These are phyloP conservation scores for Temnothorax curvispinosus DNA, from an alignment of 1,140 invertebrate species.

Conservation along the genomic window DNA sequence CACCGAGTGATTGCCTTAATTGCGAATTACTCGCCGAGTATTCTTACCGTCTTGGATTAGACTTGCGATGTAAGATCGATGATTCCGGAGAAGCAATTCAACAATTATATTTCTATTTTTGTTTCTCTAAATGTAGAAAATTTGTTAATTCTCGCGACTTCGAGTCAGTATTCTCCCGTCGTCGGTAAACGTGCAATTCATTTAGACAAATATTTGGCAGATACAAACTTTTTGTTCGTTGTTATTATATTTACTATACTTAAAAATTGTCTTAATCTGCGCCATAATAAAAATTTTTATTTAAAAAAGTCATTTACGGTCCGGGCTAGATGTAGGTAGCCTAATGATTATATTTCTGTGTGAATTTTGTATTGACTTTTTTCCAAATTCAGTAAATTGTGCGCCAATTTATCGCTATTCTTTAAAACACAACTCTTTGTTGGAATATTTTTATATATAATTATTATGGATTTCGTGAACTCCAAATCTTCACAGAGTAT, in stretches of 20 bases:
- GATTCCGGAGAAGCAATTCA: neutral
- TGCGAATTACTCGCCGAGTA: neutral
- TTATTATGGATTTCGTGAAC: neutral
- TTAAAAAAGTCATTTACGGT: too few relatives aligned
- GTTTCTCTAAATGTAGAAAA: neutral
- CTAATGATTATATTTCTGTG: too few relatives aligned
- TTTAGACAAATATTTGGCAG: too few relatives aligned
- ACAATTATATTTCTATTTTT: constrained; percentile 10
- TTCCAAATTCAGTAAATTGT: too few relatives aligned
- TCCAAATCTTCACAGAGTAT: neutral
- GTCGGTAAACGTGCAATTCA: too few relatives aligned
- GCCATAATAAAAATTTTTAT: neutral
- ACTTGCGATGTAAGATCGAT: neutral
- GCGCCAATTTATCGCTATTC: too few relatives aligned
- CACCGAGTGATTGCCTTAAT: neutral
- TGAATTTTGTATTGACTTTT: too few relatives aligned
- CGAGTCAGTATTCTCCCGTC: too few relatives aligned
- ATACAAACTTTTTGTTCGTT: too few relatives aligned
- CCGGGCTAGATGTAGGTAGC: too few relatives aligned
- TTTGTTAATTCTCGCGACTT: neutral
- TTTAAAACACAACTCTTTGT: too few relatives aligned
- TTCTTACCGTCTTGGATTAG: neutral
- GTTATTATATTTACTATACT: neutral
- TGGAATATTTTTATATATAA: neutral
- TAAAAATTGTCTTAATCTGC: neutral